Conservation (phyloP, 92 coral and sea anemone genomes). For the Porites rus region DNA sequence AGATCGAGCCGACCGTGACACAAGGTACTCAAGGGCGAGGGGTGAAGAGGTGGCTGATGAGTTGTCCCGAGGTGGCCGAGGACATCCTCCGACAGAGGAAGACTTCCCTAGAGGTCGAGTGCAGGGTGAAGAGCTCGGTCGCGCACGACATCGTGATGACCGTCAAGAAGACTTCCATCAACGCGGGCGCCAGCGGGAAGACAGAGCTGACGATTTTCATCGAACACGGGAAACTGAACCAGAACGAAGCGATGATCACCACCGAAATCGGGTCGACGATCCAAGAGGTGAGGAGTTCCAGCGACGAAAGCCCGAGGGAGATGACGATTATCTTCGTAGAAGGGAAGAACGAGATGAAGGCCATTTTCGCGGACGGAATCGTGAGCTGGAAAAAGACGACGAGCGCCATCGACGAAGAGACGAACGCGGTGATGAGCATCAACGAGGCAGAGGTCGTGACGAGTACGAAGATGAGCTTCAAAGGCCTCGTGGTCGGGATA, state of each 20-base stretch:
- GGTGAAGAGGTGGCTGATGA: slow-evolving; percentile 25
- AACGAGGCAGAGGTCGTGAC: slow-evolving; percentile 62
- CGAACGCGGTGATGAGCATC: slow-evolving; percentile 61
- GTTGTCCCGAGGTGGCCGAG: slow-evolving; percentile 33
- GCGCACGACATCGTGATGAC: slow-evolving; percentile 45
- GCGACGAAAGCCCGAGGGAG: slow-evolving; percentile 31
- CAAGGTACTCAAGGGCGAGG: slow-evolving; percentile 21
- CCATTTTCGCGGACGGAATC: slow-evolving; percentile 44
- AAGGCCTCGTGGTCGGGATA: slow-evolving; percentile 49
- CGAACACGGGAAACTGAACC: slow-evolving; percentile 68
- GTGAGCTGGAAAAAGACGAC: slow-evolving; percentile 40
- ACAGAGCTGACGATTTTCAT: slow-evolving; percentile 63
- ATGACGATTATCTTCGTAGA: slow-evolving; percentile 40
- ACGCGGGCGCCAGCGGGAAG: slow-evolving; percentile 63
- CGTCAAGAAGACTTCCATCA: slow-evolving; percentile 45
- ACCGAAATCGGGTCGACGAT: slow-evolving; percentile 64
- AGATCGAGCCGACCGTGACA: slow-evolving; percentile 40
- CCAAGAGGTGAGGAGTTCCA: slow-evolving; percentile 66
- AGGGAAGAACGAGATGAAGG: slow-evolving; percentile 74
- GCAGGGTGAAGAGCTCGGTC: slow-evolving; percentile 64
- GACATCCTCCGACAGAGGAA: slow-evolving; percentile 49
- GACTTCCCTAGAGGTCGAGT: slow-evolving; percentile 60
- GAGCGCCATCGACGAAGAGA: slow-evolving; percentile 57
- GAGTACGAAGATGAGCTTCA: slow-evolving; percentile 52
- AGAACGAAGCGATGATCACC: slow-evolving; percentile 66